Evolutionary conservation across 2,113 vertebrate species (phyloP), one percentile per base, ranked within the genome.

Genomic region (Shinisaurus crocodilurus): DNA sequence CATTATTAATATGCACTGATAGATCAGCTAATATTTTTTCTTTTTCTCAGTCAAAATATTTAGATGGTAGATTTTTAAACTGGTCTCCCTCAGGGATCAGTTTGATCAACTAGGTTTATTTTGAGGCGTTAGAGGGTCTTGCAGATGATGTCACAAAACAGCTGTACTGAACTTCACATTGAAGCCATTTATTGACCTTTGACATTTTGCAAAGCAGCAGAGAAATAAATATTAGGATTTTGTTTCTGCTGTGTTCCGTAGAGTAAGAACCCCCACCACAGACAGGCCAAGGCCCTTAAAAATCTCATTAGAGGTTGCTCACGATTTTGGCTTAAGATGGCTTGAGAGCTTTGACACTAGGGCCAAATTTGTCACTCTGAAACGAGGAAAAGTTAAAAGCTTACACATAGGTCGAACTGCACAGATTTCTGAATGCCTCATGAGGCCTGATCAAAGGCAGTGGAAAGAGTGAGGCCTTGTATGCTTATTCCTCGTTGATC

Each of bases 21-120:
- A 90, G 80, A 74, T n/a, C 45, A 81, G 48, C n/a, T 92, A 83
- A 76, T 88, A 81, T 3, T 1, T 87, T 82, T 40, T 63, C 27
- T 69, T 90, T 82, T 88, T 65, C 43, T 43, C 34, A 88, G 70
- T 88, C 83, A 92, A 93, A 95, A 83, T 91, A 92, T 92, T 93
- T 89, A 85, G 54, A 50, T 77, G 63, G 67, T 84, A 70, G 77
- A 69, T 75, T 90, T 84, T 79, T 85, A 75, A 85, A 43, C 69
- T 50, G 88, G 87, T 86, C 84, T 90, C 75, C 87, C 27, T 67
- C 40, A 23, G 13, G 34, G 48, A 70, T 82, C 40, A 29, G 88
- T 87, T 63, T 88, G 88, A 92, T 93, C 70, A 75, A 65, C 81
- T 72, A n/a, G 0, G 0, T 45, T 60, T 48, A 72, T 93, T 89